Evolutionary conservation across 1,140 invertebrate genomes (phyloP), one percentile per base, ranked within the genome.

Genomic region (Oncopodura yosiiana): DNA sequence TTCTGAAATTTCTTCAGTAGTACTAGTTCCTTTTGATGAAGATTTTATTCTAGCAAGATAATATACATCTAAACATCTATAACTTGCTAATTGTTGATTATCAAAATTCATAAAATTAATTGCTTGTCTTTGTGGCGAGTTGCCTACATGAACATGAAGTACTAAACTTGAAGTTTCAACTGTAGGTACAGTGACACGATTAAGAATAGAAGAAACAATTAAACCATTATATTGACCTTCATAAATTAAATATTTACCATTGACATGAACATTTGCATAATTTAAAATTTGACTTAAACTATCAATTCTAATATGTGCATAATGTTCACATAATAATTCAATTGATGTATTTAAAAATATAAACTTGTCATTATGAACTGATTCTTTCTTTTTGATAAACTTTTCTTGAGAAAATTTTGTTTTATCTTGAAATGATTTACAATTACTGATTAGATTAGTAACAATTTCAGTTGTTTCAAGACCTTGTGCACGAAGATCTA

Each of bases 371-470:
- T 79, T 84, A 70, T 93, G 94, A 68, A 94, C 94, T 59, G 83
- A 84, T 63, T 89, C 84, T 69, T 96, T 96, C 68, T 95, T 95
- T 43, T 82, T 85, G 6, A 96, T 77, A 69, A 95, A 96, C 69
- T 96, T 96, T 63, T 90, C 84, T 70, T 95, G 89, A 0, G 90
- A 87, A 69, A 83, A 95, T 65, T 86, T 86, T 1, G 91, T 95
- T 75, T 94, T 94, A 27, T 77, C 75, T 24, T 78, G 75, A 70
- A 89, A 90, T 9, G 88, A 90, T 55, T 80, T 82, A 37, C 90
- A 95, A 68, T 94, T 94, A 57, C 83, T 83, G 36, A 95, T 83
- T 3, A 97, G 73, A 39, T 83, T 82, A 52, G 80, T 83, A 29
- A 96, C 81, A 53, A 96, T 91, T 67, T 87, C 82, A 50, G 82